Conservation (phyloP, 1,140 invertebrate species). For the Zaprionus lachaisei region DNA sequence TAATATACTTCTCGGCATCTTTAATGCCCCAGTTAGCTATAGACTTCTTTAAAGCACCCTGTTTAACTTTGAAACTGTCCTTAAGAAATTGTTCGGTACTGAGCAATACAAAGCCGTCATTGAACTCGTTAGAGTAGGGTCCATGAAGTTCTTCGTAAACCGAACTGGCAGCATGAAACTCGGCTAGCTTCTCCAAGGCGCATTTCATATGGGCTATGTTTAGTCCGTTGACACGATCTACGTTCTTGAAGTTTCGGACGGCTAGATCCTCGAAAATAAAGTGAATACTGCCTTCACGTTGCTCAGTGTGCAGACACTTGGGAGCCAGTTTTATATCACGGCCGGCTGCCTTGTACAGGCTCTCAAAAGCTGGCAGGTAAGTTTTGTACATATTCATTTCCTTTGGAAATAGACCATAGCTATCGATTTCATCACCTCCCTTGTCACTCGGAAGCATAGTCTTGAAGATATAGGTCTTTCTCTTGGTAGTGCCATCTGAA, state of each 20-base stretch:
- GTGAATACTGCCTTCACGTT: conserved; percentile 49
- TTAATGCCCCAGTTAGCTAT: conserved; percentile 64
- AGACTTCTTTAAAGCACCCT: conserved; percentile 48
- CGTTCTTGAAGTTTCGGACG: conserved; percentile 51
- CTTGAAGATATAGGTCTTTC: conserved; percentile 67
- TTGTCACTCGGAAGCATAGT: conserved; percentile 63
- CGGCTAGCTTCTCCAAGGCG: conserved; percentile 85
- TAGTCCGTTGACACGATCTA: conserved; percentile 85
- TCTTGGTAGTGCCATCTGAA: conserved; percentile 58
- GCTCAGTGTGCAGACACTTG: conserved; percentile 60
- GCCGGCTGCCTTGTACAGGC: conserved; percentile 62
- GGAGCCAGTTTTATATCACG: conserved; percentile 58
- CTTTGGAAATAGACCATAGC: conserved; percentile 59
- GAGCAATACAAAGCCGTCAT: conserved; percentile 51
- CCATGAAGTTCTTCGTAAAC: conserved; percentile 65
- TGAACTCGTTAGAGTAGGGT: conserved; percentile 58
- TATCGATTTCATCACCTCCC: conserved; percentile 52
- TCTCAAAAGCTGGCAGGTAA: conserved; percentile 67
- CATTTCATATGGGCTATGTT: conserved; percentile 85
- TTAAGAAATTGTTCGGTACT: conserved; percentile 28
- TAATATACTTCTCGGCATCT: conserved; percentile 60
- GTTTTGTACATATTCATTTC: conserved; percentile 63
- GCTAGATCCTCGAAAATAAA: conserved; percentile 71
- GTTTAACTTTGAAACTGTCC: conserved; percentile 25
- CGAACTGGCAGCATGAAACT: conserved; percentile 86